Base-by-base conservation (phyloP, 2,888 invertebrate genomes). In the Volucella zonaria region DNA sequence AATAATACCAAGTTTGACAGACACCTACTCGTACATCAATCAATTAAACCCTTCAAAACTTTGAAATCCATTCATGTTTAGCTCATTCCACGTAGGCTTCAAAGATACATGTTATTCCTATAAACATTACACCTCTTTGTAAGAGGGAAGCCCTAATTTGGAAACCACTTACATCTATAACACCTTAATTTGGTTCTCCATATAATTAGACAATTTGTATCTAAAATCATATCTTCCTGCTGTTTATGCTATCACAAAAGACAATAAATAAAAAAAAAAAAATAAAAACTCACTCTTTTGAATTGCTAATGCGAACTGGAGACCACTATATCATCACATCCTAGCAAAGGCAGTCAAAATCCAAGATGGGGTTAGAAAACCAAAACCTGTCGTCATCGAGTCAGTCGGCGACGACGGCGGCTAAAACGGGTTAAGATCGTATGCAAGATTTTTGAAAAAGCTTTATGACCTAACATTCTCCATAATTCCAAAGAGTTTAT, bases 251-350 rank as follows among this genome's bases (percentile, higher is more conserved):
- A 2, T 14, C 9, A 31, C 31, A 31, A 45, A 12, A 45, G 11
- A 40, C 62, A 54, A 47, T 18, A 12, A n/a, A n/a, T n/a, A n/a
- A 56, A 43, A 11, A 52, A 31, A 18, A 12, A 23, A 18, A 12
- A 3, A 2, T 1, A 18, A 14, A 8, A 52, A 66, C 18, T 67
- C 54, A 15, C 14, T 9, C 51, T 59, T 58, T 45, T 59, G 59
- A 67, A 66, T 76, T 59, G 67, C 59, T 51, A 76, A 76, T 67
- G 31, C 51, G 56, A 15, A 43, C 23, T 40, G 8, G 9, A 38
- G 15, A 43, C 4, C 52, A 52, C 68, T 77, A 43, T 52, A 68
- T 77, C 76, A 61, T 77, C 76, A 67, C 51, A 66, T 75, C 74
- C 54, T 45, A 47, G 31, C 12, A 1, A 11, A n/a, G 38, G 45